Base-by-base conservation (phyloP, 64 coral and sea anemone genomes). In the Montipora foliosa region DNA sequence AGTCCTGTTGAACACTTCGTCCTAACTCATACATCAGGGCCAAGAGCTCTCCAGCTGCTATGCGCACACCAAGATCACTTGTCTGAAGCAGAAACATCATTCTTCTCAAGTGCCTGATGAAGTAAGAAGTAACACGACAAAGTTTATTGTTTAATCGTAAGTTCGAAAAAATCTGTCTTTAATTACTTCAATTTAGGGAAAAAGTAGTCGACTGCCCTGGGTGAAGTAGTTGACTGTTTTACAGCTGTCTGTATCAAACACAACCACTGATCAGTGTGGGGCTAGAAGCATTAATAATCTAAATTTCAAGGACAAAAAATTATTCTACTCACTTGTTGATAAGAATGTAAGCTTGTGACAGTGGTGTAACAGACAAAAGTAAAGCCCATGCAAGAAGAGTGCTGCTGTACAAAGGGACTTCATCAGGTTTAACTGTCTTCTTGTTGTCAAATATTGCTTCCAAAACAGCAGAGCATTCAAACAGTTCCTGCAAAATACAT, bases 21-120 rank as follows among this genome's bases (percentile, higher is more conserved):
- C 82, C 92, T 22, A 96, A 49, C 67, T 99, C 98, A 55, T 96
- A 99, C 88, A 99, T 92, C 44, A 99, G 90, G 47, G 98, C 98
- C 6, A 99, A 80, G 44, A 91, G 90, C 59, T 96, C 98, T 53
- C 98, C 98, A 3, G 98, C 92, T 24, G 95, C 92, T 76, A 99
- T 96, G 25, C 98, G 80, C 45, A 99, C 83, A 79, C 76, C 90
- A 13, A 99, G 90, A 29, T 99, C 95, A 75, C 69, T 94, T 44
- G 75, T 77, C 51, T 96, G 87, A 2, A 99, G 92, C 68, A 99
- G 88, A 51, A 61, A 78, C 12, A 87, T 91, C 19, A 99, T 61
- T 88, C 89, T 99, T 44, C 84, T 83, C 49, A 94, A 91, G 13
- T 93, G 75, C 76, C 83, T 79, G 15, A 15, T 70, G 44, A 16